Evolutionary conservation across 2,888 invertebrate genomes (phyloP), one percentile per base, ranked within the genome.

Genomic region (Zygothrica quintamaculata): DNA sequence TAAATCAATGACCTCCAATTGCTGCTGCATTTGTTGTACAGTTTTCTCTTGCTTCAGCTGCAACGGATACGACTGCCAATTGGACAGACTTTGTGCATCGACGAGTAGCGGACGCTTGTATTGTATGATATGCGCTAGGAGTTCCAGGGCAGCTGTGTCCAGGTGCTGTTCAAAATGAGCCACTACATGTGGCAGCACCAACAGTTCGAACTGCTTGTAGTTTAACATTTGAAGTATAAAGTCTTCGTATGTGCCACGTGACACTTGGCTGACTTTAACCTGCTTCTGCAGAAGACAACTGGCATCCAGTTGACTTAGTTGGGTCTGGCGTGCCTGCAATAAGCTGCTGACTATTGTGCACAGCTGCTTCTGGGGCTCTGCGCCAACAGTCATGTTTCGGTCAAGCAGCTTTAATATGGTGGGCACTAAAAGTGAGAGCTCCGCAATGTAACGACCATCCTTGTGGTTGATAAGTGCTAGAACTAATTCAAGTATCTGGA

Each of bases 241-340:
- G 55, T 93, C 92, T 46, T 95, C 92, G 26, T 94, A 92, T 12
- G 95, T 92, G 26, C 91, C 90, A 42, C 92, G 92, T 52, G 93
- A 92, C 6, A 92, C 91, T 8, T 65, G 47, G 6, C 59, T 55
- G 0, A 94, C 88, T 8, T 92, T 92, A 25, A 96, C 88, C 16
- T 94, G 91, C 67, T 94, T 94, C 78, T 93, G 92, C 0, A 94
- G 92, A 50, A 96, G 91, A n/a, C 93, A 92, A 29, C 94, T 94
- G 0, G 95, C 93, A 86, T 94, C 93, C 87, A 96, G 94, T 90
- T 96, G 96, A 1, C 94, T 93, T 8, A 96, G 90, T 47, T 93
- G 93, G 0, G 95, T 90, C 73, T 93, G 93, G 6, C 92, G 91
- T 0, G 95, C 93, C 0, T 93, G 88, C 1, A 95, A 90, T 53